Percentiles rank a stretch among this genome's conserved stretches.
These are phyloP conservation scores for Mobula hypostoma DNA, from an alignment of 2,113 vertebrate species.

Conservation along the genomic window DNA sequence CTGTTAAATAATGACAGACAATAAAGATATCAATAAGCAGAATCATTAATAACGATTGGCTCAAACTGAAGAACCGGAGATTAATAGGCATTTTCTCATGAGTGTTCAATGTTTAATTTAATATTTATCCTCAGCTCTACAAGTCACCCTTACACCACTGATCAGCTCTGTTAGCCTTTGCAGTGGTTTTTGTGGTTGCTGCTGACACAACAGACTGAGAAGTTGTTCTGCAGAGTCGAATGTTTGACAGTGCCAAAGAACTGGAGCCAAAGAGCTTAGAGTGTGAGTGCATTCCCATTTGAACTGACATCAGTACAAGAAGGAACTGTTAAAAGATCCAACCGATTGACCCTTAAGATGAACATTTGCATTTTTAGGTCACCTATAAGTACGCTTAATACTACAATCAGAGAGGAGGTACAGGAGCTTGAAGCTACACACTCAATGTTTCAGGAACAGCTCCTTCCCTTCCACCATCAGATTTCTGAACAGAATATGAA, in stretches of 20 bases:
- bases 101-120: constrained; percentile 62
- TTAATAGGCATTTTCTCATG: constrained; percentile 61
- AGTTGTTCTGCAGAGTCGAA: constrained; percentile 48
- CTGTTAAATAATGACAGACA: constrained; percentile 52
- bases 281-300: not conserved
- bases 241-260: not conserved
- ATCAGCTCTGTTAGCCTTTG: constrained; percentile 49
- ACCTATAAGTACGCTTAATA: not conserved
- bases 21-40: constrained; percentile 64
- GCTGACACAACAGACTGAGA: constrained; percentile 35
- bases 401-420: too few relatives aligned
- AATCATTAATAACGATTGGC: constrained; percentile 68
- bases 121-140: constrained; percentile 58
- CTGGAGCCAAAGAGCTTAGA: not conserved
- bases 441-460: too few relatives aligned
- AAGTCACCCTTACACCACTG: constrained; percentile 48
- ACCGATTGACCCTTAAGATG: not conserved
- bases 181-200: constrained; percentile 47
- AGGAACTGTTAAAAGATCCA: not conserved
- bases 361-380: not conserved
- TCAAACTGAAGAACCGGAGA: constrained; percentile 64
- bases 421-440: too few relatives aligned
- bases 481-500: too few relatives aligned
- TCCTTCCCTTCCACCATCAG: too few relatives aligned
- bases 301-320: not conserved